Base-by-base conservation (phyloP, 2,797 vertebrate species). In the Decapterus maruadsi region DNA sequence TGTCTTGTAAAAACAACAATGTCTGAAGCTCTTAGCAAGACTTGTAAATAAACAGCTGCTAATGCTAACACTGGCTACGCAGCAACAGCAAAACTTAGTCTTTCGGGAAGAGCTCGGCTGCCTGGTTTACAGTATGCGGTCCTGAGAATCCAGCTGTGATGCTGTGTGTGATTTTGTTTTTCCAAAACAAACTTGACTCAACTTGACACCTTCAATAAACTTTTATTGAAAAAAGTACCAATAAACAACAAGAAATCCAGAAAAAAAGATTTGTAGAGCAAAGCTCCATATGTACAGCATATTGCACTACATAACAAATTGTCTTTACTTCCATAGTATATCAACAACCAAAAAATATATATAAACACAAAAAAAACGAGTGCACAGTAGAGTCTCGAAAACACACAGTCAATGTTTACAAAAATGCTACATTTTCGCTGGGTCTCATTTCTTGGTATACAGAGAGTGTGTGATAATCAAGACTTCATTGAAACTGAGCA, bases 401-500 rank as follows among this genome's bases (percentile, higher is more conserved):
- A 95, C 95, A 95, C 95, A 96, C 95, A 95, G 93, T 95, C 95
- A 95, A 95, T 95, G 95, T 95, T 95, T 94, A 95, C 93, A 96
- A 94, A 95, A 95, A 95, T 95, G 95, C 95, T 96, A 96, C 95
- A 95, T 95, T 93, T 95, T 95, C 89, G 87, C 95, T 95, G 95
- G 95, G 95, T 96, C 94, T 95, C 94, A 90, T 94, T 95, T 95
- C 90, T 95, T 92, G 93, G 91, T 95, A 91, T 93, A 95, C 95
- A 95, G 92, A 95, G 94, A 96, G 87, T 92, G 94, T 96, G 95
- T 95, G 94, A 94, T 90, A 92, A 94, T 95, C 94, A 95, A 95
- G 94, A 95, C 94, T 88, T 94, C 59, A 78, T 91, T 89, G 78
- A 91, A 93, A 94, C 94, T 93, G 93, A 94, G 92, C 94, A 95